phyloP scores from a whole-genome alignment of 2,888 invertebrate species.

The Pilophorus perplexus region DNA sequence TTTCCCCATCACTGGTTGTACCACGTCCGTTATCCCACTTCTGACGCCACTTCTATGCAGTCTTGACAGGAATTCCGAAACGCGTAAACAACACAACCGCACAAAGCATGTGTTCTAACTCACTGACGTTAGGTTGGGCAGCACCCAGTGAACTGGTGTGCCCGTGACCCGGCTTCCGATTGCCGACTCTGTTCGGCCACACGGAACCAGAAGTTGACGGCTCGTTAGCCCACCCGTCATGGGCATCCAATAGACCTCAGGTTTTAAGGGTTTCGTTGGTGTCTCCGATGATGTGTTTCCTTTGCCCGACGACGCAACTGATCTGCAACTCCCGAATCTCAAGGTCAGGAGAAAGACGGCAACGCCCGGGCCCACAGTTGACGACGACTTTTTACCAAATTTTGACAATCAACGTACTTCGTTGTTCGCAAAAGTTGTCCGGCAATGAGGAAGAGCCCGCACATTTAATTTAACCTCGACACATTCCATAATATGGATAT shows the following conservation, averaged over 20 bases:
- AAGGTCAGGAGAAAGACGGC: conserved; percentile 1
- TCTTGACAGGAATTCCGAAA: no score
- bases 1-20: no score
- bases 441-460: not conserved
- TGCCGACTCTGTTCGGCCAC: conserved; percentile 24
- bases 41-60: no score
- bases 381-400: not conserved
- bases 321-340: conserved; percentile 9
- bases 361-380: not conserved
- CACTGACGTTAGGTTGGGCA: no score
- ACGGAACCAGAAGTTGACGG: conserved; percentile 31
- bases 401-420: not conserved
- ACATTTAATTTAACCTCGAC: no score
- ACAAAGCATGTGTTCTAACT: no score
- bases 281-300: conserved; percentile 1
- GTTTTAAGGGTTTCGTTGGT: conserved; percentile 25
- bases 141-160: conserved; percentile 24
- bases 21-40: no score
- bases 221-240: conserved; percentile 30
- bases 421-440: not conserved
- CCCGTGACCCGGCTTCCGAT: conserved; percentile 37
- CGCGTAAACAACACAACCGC: no score
- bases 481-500: no score
- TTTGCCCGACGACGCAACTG: not conserved
- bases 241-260: conserved; percentile 24